phyloP scores from a whole-genome alignment of 2,113 vertebrate genomes.

The Microtus oregoni region DNA sequence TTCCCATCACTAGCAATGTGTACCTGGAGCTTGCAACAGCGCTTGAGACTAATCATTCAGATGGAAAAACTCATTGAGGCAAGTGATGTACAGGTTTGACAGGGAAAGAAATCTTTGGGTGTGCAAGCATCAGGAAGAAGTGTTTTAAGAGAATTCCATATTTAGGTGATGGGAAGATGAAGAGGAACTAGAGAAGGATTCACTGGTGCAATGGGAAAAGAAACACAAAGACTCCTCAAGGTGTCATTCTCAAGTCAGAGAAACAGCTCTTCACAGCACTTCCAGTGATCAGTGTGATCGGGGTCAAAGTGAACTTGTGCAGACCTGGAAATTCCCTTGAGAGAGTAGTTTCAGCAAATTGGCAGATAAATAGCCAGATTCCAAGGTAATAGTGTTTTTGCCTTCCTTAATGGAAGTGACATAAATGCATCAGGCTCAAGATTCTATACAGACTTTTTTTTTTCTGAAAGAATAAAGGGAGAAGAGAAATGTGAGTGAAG shows the following conservation, averaged over 20 bases:
- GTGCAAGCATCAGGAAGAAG: background rate
- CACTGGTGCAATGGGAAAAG: background rate
- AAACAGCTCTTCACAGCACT: background rate
- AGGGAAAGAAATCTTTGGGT: background rate
- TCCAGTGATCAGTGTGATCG: background rate
- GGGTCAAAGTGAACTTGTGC: background rate
- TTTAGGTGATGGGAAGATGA: background rate
- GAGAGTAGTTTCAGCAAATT: background rate
- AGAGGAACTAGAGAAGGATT: background rate
- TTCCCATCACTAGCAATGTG: background rate
- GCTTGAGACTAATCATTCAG: background rate
- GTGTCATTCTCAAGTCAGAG: background rate
- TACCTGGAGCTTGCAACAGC: background rate
- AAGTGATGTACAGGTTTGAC: background rate
- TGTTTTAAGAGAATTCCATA: background rate
- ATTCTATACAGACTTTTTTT: background rate
- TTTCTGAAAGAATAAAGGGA: constrained; percentile 1
- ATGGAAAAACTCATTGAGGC: background rate
- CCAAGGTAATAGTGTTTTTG: background rate
- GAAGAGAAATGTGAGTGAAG: background rate
- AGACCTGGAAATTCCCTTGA: background rate
- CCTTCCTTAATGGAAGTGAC: background rate
- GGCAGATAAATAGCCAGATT: background rate
- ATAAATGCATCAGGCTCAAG: background rate
- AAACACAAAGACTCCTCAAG: background rate